Evolutionary conservation across 1,140 invertebrate genomes (phyloP).

Genomic region (Drosophila lini): DNA sequence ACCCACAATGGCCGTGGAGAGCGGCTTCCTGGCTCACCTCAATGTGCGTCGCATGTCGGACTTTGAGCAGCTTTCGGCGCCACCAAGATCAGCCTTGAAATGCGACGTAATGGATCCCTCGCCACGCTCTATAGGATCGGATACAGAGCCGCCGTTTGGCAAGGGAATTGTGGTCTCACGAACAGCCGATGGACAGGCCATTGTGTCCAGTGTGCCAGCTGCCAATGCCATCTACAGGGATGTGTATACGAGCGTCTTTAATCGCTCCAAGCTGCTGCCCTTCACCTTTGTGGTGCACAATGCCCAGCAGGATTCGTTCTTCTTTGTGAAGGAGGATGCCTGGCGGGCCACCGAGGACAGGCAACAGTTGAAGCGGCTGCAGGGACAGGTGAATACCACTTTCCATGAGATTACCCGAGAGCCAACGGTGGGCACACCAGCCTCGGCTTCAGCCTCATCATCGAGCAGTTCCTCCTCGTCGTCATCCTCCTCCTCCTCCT

Average conservation of each 20-base stretch:
- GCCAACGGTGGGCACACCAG: constrained; percentile 68
- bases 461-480: constrained; percentile 7
- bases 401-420: constrained; percentile 93
- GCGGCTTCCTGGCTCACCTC: constrained; percentile 92
- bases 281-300: constrained; percentile 95
- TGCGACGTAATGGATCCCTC: constrained; percentile 90
- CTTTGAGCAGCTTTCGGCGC: constrained; percentile 89
- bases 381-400: constrained; percentile 96
- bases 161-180: constrained; percentile 94
- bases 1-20: constrained; percentile 89
- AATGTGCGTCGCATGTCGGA: constrained; percentile 90
- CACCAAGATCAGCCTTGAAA: constrained; percentile 90
- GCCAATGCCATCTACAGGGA: constrained; percentile 95
- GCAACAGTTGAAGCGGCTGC: constrained; percentile 93
- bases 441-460: constrained; percentile 4
- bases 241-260: constrained; percentile 97
- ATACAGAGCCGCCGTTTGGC: constrained; percentile 94
- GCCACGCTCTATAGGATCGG: constrained; percentile 89
- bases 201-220: constrained; percentile 93
- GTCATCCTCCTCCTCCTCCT: constrained; percentile 7
- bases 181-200: constrained; percentile 90
- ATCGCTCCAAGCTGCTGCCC: constrained; percentile 94
- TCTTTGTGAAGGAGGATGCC: constrained; percentile 96
- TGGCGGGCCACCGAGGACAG: constrained; percentile 95
- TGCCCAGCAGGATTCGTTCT: constrained; percentile 95